Percentiles rank a stretch among this genome's conserved stretches.
These are phyloP conservation scores for Aphaenogaster rudis DNA, from an alignment of 1,140 invertebrate genomes.

Conservation along the genomic window DNA sequence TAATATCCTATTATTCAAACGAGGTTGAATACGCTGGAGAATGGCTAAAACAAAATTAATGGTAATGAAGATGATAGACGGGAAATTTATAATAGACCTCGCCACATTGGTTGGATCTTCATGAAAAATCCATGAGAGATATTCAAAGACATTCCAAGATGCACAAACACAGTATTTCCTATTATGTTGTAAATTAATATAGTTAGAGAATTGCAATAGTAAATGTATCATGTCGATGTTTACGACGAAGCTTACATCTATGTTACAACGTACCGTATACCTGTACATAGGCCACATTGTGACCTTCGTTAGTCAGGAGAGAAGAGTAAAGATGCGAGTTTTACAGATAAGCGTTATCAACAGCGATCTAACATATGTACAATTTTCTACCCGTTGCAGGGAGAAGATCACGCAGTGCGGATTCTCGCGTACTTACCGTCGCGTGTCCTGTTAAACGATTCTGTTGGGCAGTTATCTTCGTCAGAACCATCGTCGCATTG, in stretches of 20 bases:
- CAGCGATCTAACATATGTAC: neutral
- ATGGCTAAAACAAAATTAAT: neutral
- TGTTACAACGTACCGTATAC: constrained; percentile 19
- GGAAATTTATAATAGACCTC: constrained; percentile 11
- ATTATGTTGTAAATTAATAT: neutral
- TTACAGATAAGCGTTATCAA: neutral
- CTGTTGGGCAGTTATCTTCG: constrained; percentile 84
- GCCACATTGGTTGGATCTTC: neutral
- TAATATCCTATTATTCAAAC: neutral
- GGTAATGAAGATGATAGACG: constrained; percentile 9
- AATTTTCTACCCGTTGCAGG: neutral
- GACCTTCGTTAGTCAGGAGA: constrained; percentile 18
- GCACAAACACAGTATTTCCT: neutral
- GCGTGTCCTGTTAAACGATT: neutral
- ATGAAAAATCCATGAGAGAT: neutral
- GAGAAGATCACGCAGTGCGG: neutral
- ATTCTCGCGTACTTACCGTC: constrained; percentile 45
- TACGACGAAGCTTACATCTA: constrained; percentile 15
- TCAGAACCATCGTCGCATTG: constrained; percentile 88
- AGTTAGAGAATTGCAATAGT: neutral
- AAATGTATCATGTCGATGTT: neutral
- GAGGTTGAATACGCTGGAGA: neutral
- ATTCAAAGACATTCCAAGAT: neutral
- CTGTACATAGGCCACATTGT: neutral
- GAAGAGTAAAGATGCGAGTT: neutral